Conservation (phyloP, 2,113 vertebrate species). For the Larimichthys crocea region DNA sequence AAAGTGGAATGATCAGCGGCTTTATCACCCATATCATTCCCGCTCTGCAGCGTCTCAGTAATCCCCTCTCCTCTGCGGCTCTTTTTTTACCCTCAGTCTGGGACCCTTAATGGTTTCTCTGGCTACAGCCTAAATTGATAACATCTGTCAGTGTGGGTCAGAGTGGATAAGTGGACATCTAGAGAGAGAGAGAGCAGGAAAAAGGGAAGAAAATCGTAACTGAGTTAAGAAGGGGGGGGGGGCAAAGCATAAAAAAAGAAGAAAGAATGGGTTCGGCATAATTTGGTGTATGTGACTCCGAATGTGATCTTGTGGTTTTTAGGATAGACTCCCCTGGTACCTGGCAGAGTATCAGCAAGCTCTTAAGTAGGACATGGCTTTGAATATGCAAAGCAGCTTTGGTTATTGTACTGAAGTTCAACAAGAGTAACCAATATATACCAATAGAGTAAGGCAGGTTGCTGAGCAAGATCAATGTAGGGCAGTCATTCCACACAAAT, state of each 20-base stretch:
- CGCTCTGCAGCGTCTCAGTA: conserved; percentile 41
- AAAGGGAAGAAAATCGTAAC: conserved; percentile 3
- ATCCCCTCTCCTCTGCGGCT: conserved; percentile 48
- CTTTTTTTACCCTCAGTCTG: conserved; percentile 43
- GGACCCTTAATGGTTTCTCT: conserved; percentile 62
- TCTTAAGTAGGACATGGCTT: background rate
- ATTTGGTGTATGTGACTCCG: background rate
- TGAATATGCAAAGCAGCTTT: conserved; percentile 6
- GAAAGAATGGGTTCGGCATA: conserved; percentile 16
- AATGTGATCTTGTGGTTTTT: conserved; percentile 41
- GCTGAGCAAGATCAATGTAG: background rate
- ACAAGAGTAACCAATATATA: background rate
- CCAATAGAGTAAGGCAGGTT: background rate
- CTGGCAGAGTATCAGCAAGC: conserved; percentile 10
- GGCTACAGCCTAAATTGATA: conserved; percentile 60
- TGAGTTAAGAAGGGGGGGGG: conserved; percentile 3
- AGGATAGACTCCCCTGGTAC: conserved; percentile 3
- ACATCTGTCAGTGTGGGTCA: conserved; percentile 69
- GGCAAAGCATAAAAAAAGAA: conserved; percentile 20
- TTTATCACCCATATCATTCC: conserved; percentile 69
- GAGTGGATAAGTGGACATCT: conserved; percentile 54
- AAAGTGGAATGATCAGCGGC: conserved; percentile 65
- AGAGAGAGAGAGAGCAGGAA: conserved; percentile 21
- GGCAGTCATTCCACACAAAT: background rate
- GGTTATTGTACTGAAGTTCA: background rate